Base-by-base conservation (phyloP, 2,888 invertebrate genomes). In the Pachliopta kotzebuea region DNA sequence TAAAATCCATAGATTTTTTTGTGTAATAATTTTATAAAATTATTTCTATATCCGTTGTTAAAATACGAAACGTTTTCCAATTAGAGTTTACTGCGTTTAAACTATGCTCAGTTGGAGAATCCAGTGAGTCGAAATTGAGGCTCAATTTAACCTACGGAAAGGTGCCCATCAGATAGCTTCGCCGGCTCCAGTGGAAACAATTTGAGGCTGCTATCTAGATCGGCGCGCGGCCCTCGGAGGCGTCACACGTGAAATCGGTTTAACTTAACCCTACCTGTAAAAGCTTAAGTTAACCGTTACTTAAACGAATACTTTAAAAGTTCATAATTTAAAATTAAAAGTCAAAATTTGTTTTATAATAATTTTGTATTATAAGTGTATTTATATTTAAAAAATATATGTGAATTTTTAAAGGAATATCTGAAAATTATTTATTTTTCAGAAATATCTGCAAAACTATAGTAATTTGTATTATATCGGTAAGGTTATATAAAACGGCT, bases 191-290 rank as follows among this genome's bases (percentile, higher is more conserved):
- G 80, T 84, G 82, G 86, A 88, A 90, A 90, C 90, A 90, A 90
- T 90, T 90, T 86, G 79, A 75, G 72, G 69, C 68, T 71, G 75
- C 79, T 90, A 90, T 90, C 90, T 73, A 76, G 90, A 90, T 90
- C 83, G 83, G 80, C 79, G 70, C 71, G 68, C 73, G 72, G 76
- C 74, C 71, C 70, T 70, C 63, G 68, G 72, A 76, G 76, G 76
- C 74, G 76, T 73, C 71, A 79, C 77, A 78, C 75, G 79, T 79
- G 78, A 80, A 78, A 80, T 76, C 72, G 74, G 72, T 72, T 78
- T 75, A 76, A 68, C 70, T 72, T 74, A 75, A 71, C 74, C 78
- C 76, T 78, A 77, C 76, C 75, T 76, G 74, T 72, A 68, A 75
- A 71, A 68, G 71, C 67, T 71, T 68, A 69, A 68, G 50, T 65